Percentiles rank a stretch among this genome's conserved stretches.
Evolutionary conservation across 2,113 vertebrate genomes (phyloP).

Genomic region (Butorides virescens): DNA sequence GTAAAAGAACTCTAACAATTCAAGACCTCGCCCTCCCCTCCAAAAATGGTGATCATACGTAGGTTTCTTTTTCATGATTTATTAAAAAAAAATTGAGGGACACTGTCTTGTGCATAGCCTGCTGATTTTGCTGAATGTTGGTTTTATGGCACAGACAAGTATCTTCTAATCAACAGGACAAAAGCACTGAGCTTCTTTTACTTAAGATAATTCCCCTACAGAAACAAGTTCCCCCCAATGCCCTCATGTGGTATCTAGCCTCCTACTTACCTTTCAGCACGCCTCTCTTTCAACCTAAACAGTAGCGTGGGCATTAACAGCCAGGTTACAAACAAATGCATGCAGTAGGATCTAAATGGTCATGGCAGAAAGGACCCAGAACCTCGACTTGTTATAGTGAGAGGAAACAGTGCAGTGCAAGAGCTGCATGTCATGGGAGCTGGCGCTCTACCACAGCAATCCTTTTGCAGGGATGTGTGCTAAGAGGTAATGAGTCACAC

Average conservation of each 20-base stretch:
- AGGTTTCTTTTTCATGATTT: not conserved
- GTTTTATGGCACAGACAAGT: not conserved
- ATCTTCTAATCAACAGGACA: not conserved
- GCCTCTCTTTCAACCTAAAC: not conserved
- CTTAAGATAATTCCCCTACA: not conserved
- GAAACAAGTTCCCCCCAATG: not conserved
- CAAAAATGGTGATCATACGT: not conserved
- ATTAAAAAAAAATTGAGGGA: not conserved
- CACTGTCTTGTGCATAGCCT: not conserved
- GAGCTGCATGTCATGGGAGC: not conserved
- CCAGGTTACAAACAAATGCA: not conserved
- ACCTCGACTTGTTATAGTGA: not conserved
- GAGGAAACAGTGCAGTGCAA: fast-evolving
- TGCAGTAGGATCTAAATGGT: not conserved
- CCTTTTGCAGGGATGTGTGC: not conserved
- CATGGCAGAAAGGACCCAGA: not conserved
- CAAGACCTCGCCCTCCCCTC: not conserved
- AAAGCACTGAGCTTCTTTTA: not conserved
- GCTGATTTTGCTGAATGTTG: not conserved
- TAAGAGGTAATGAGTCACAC: not conserved
- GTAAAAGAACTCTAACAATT: not conserved
- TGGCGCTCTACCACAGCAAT: not conserved
- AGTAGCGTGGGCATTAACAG: not conserved
- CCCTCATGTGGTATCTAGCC: not conserved
- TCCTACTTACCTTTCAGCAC: not conserved